These are phyloP conservation scores for Arothron firmamentum DNA, from an alignment of 2,113 vertebrate species.

Conservation along the genomic window DNA sequence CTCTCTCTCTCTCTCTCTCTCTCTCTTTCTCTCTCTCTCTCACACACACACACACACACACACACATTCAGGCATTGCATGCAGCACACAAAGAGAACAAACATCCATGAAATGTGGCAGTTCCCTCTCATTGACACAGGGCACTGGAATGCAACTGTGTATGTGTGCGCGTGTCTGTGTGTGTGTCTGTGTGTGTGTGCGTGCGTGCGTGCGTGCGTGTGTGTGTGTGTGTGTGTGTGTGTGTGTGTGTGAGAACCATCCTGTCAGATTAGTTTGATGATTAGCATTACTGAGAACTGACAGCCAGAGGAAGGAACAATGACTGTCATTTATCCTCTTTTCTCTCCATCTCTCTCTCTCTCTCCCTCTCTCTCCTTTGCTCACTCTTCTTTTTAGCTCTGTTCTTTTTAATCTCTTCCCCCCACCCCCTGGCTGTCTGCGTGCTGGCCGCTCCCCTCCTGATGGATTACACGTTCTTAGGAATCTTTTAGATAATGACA, in stretches of 20 bases:
- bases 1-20: not conserved
- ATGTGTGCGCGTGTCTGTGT: conserved; percentile 17
- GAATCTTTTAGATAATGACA: not conserved
- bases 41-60: conserved; percentile 19
- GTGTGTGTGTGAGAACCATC: too few species aligned
- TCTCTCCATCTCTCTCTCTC: conserved; percentile 35
- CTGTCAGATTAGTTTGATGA: conserved; percentile 76
- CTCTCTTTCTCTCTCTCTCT: too few species aligned
- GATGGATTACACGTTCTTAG: conserved; percentile 9
- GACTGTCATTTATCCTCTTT: conserved; percentile 71
- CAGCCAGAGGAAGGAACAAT: conserved; percentile 74
- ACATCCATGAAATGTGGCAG: conserved; percentile 77
- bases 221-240: conserved; percentile 38
- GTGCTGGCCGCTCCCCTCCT: conserved; percentile 13
- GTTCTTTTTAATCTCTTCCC: conserved; percentile 57
- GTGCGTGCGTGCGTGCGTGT: conserved; percentile 31
- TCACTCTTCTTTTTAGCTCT: conserved; percentile 48
- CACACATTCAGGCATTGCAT: conserved; percentile 47
- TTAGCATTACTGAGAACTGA: conserved; percentile 79
- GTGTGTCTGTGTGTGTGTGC: conserved; percentile 12
- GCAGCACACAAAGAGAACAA: conserved; percentile 73
- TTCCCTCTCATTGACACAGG: conserved; percentile 71
- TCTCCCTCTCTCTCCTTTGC: conserved; percentile 43
- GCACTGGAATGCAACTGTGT: conserved; percentile 58
- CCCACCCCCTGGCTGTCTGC: conserved; percentile 3